Evolutionary conservation across 2,113 vertebrate species (phyloP).

Genomic region (Etheostoma cragini): DNA sequence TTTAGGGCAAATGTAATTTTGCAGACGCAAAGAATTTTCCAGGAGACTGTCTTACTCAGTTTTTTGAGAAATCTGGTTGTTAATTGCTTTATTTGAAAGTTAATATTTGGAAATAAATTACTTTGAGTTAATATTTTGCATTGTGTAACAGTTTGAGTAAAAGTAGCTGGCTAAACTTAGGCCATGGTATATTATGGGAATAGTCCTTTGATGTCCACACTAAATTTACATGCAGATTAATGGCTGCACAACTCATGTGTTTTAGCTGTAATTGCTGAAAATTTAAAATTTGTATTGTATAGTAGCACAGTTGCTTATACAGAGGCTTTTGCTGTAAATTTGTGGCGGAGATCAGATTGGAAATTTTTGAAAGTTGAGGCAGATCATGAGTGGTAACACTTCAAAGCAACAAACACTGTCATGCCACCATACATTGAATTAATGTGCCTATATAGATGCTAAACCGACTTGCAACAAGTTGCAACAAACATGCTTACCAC

Average conservation of each 20-base stretch:
- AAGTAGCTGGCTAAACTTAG: neutral
- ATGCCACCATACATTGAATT: neutral
- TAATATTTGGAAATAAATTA: neutral
- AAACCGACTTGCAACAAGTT: neutral
- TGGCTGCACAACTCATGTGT: constrained; percentile 32
- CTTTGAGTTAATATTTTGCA: neutral
- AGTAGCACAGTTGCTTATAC: constrained; percentile 18
- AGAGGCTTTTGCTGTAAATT: constrained; percentile 19
- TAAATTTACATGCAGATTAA: constrained; percentile 33
- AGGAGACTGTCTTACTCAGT: neutral
- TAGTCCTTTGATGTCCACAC: constrained; percentile 78
- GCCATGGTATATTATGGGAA: constrained; percentile 56
- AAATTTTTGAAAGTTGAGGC: constrained; percentile 31
- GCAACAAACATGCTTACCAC: neutral
- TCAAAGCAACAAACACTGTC: constrained; percentile 2
- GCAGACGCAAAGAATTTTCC: neutral
- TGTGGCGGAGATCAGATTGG: constrained; percentile 47
- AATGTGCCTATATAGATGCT: neutral
- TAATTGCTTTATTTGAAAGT: neutral
- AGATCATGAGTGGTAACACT: constrained; percentile 10
- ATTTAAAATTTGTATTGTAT: neutral
- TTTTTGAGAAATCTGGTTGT: constrained; percentile 15
- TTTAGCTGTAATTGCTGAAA: constrained; percentile 1
- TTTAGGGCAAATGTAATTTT: neutral
- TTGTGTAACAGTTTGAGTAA: neutral